Conservation (phyloP, 2,888 invertebrate genomes). For the Yponomeuta malinellus region DNA sequence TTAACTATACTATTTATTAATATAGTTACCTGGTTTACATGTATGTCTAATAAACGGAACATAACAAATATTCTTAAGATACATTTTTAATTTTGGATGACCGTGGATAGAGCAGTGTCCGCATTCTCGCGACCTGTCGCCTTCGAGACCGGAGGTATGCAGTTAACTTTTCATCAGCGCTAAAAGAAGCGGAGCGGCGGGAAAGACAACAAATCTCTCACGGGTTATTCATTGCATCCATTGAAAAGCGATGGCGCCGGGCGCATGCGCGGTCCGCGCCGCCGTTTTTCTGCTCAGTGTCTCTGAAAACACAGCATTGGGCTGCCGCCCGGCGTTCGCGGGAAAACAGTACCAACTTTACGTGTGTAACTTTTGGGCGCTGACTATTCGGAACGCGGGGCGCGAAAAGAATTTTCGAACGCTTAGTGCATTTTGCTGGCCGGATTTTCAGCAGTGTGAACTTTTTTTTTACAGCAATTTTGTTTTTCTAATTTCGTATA, state of each 20-base stretch:
- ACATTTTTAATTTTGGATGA: too few species aligned
- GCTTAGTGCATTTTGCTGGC: too few species aligned
- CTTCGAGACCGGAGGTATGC: too few species aligned
- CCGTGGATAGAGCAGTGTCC: too few species aligned
- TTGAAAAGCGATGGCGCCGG: slow-evolving; percentile 10
- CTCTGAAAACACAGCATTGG: slow-evolving; percentile 5
- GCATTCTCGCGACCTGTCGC: too few species aligned
- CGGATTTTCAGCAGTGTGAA: too few species aligned
- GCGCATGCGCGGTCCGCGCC: slow-evolving; percentile 7
- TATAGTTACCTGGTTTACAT: too few species aligned
- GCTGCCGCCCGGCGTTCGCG: neutral
- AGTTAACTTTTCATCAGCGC: neutral
- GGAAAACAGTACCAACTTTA: slow-evolving; percentile 4
- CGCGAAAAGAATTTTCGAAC: neutral
- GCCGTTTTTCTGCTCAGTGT: slow-evolving; percentile 9
- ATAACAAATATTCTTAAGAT: too few species aligned
- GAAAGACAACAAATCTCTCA: neutral
- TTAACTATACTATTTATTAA: too few species aligned
- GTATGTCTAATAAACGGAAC: too few species aligned
- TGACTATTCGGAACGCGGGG: neutral
- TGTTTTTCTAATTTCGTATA: neutral
- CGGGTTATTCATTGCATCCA: slow-evolving; percentile 15
- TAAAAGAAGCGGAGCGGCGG: neutral
- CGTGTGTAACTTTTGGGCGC: neutral
- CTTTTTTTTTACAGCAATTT: too few species aligned